Conservation (phyloP, 2,888 invertebrate species). For the Apamea monoglypha region DNA sequence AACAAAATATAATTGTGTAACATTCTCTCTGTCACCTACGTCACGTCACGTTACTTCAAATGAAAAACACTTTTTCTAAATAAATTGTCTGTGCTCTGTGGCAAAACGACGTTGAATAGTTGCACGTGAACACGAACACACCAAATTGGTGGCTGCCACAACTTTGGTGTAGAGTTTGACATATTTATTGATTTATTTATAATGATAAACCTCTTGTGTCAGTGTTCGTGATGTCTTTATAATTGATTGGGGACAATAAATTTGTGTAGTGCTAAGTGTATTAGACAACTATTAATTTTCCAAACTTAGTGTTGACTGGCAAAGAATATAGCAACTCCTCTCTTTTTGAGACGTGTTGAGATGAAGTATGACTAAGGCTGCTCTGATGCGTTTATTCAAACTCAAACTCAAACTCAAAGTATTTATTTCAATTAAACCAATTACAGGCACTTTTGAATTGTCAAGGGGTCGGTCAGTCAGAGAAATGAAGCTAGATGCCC, state of each 20-base stretch:
- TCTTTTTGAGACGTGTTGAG: background rate
- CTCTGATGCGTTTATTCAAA: background rate
- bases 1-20: constrained; percentile 48
- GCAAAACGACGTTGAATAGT: constrained; percentile 54
- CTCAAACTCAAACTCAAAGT: no score
- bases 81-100: constrained; percentile 45
- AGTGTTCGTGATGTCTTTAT: constrained; percentile 24
- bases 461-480: no score
- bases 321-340: background rate
- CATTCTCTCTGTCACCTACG: constrained; percentile 36
- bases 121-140: constrained; percentile 62
- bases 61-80: constrained; percentile 60
- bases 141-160: constrained; percentile 41
- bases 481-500: no score
- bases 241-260: constrained; percentile 27
- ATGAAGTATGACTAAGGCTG: background rate
- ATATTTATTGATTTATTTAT: constrained; percentile 46
- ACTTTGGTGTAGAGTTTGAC: constrained; percentile 38
- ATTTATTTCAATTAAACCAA: no score
- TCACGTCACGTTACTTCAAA: constrained; percentile 40
- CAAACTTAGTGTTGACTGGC: background rate
- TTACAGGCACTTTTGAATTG: no score
- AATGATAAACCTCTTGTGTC: constrained; percentile 23
- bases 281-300: background rate
- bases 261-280: constrained; percentile 4